A percentile compares a stretch with the other conserved stretches of the same genome.
Conservation (phyloP, 2,797 vertebrate genomes). For the Chaetodon trifasciatus region DNA sequence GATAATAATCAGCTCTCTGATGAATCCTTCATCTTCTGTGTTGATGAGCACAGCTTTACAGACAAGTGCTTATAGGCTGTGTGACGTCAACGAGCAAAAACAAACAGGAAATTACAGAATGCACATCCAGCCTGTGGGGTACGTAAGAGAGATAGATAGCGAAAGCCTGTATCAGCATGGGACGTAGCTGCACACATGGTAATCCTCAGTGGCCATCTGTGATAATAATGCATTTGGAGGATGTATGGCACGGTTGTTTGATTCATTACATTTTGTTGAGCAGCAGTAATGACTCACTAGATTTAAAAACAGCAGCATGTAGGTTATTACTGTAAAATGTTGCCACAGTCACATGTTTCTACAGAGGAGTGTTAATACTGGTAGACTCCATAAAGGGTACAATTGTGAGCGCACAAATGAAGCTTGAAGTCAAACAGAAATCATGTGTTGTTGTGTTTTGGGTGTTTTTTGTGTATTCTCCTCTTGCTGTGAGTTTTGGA, state of each 20-base stretch:
- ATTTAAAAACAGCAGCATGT: constrained; percentile 2
- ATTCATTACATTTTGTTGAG: constrained; percentile 10
- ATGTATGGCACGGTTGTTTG: constrained; percentile 2
- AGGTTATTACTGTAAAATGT: background rate
- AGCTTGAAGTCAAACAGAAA: background rate
- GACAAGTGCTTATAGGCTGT: background rate
- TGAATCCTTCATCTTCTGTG: constrained; percentile 40
- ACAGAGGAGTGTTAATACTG: background rate
- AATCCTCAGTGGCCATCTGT: constrained; percentile 66
- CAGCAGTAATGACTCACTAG: background rate
- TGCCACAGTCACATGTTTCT: background rate
- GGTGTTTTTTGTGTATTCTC: too few relatives aligned
- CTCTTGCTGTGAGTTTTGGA: too few relatives aligned
- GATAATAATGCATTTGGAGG: constrained; percentile 32
- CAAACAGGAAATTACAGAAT: constrained; percentile 28
- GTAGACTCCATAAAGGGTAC: background rate
- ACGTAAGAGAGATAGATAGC: constrained; percentile 18
- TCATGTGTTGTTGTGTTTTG: too few relatives aligned
- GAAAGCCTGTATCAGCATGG: constrained; percentile 36
- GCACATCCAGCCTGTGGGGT: constrained; percentile 13
- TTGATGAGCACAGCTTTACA: constrained; percentile 51
- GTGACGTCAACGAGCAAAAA: constrained; percentile 40
- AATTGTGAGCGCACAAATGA: background rate
- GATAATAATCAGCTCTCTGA: constrained; percentile 49
- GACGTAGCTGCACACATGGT: constrained; percentile 48